These are phyloP conservation scores for Cepaea nemoralis DNA, from an alignment of 1,140 invertebrate species.

Conservation along the genomic window DNA sequence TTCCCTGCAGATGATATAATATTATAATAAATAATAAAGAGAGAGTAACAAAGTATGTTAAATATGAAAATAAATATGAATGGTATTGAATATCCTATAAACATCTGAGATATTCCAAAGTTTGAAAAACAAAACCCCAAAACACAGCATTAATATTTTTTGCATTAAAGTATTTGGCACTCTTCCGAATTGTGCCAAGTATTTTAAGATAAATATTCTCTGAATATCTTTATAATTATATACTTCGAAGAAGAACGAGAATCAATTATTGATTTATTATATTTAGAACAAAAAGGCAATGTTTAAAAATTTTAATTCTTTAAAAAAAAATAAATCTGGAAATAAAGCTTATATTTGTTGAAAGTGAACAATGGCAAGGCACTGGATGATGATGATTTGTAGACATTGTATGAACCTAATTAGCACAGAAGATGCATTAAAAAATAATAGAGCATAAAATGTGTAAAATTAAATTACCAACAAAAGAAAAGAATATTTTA, in stretches of 20 bases:
- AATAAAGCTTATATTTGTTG: neutral
- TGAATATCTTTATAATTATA: neutral
- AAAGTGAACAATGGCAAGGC: too few species aligned
- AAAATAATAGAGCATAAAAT: neutral
- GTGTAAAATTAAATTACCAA: neutral
- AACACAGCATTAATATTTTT: neutral
- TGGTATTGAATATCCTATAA: neutral
- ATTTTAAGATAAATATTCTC: neutral
- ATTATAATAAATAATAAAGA: constrained; percentile 12
- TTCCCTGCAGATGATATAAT: constrained; percentile 5
- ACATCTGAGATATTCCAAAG: neutral
- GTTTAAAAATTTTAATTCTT: neutral
- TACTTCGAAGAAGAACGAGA: neutral
- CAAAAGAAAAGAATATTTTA: neutral
- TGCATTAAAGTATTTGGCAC: too few species aligned
- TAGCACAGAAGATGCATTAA: constrained; percentile 3
- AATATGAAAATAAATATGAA: neutral
- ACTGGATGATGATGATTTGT: too few species aligned
- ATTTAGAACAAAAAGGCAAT: neutral
- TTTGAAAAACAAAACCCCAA: neutral
- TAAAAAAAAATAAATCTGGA: neutral
- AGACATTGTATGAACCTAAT: neutral
- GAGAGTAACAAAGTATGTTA: neutral
- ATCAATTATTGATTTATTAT: neutral
- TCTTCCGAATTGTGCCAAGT: neutral